Conservation (phyloP, 2,888 invertebrate species). For the Thymelicus lineola region DNA sequence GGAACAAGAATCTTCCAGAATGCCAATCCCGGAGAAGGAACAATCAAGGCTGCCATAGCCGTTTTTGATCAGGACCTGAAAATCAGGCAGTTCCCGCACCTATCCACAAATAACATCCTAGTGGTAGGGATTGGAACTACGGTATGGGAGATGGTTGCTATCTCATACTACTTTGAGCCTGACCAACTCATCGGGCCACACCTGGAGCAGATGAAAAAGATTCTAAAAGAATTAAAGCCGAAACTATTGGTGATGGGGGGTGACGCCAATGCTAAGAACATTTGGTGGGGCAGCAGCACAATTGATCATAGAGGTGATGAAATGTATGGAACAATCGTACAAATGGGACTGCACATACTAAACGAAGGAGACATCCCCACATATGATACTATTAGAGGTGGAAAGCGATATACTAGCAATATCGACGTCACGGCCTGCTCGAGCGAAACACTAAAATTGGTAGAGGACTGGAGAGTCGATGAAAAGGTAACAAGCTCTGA, state of each 20-base stretch:
- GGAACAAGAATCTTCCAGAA: no score
- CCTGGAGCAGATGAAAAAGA: not conserved
- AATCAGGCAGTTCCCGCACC: no score
- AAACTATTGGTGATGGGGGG: not conserved
- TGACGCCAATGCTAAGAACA: not conserved
- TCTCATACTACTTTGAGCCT: no score
- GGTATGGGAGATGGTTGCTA: no score
- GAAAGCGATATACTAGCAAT: no score
- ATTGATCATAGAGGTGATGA: not conserved
- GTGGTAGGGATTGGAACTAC: no score
- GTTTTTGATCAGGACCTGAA: slow-evolving; percentile 30
- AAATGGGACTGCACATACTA: not conserved
- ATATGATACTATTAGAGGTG: not conserved
- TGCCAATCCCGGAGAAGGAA: not conserved
- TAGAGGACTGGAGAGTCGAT: no score
- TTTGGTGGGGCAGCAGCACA: not conserved
- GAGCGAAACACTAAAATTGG: no score
- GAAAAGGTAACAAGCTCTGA: no score
- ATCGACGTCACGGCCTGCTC: no score
- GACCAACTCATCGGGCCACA: not conserved
- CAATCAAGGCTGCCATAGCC: slow-evolving; percentile 34
- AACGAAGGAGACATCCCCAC: not conserved
- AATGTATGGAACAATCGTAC: not conserved
- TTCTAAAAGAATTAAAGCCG: not conserved
- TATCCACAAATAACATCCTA: no score